phyloP scores from a whole-genome alignment of 2,797 vertebrate species.

The Threskiornis aethiopicus region DNA sequence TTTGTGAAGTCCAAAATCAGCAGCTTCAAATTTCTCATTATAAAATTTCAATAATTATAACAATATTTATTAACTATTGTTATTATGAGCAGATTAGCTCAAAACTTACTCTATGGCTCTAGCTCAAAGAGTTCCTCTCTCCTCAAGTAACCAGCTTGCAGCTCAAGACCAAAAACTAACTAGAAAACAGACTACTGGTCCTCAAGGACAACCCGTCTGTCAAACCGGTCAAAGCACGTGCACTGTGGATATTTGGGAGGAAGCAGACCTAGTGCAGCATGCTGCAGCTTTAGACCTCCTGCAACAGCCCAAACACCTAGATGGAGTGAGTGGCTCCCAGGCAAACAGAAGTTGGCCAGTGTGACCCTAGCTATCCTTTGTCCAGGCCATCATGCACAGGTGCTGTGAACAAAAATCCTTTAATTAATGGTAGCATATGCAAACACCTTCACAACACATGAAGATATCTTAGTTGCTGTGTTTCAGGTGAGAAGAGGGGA shows the following conservation, averaged over 20 bases:
- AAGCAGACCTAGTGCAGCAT: rapidly evolving
- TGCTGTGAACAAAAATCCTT: rapidly evolving
- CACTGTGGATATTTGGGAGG: rapidly evolving
- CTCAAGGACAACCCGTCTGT: neutral
- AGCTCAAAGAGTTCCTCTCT: neutral
- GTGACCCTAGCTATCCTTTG: neutral
- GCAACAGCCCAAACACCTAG: neutral
- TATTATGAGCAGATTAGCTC: neutral
- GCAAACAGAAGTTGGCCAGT: neutral
- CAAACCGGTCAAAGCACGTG: neutral
- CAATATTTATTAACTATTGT: neutral
- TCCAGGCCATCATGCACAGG: no score
- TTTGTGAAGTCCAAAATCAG: neutral
- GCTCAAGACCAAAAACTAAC: neutral
- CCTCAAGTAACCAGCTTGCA: neutral
- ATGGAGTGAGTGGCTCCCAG: neutral
- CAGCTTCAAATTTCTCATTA: neutral
- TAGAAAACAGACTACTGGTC: neutral
- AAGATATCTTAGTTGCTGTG: rapidly evolving
- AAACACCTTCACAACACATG: neutral
- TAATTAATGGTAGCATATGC: neutral
- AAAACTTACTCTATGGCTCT: neutral
- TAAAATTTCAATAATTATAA: neutral
- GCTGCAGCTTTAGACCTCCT: neutral
- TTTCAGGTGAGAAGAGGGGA: neutral